A percentile compares a stretch with the other conserved stretches of the same genome.
Evolutionary conservation across 2,113 vertebrate species (phyloP).

Genomic region (Catharus minimus): DNA sequence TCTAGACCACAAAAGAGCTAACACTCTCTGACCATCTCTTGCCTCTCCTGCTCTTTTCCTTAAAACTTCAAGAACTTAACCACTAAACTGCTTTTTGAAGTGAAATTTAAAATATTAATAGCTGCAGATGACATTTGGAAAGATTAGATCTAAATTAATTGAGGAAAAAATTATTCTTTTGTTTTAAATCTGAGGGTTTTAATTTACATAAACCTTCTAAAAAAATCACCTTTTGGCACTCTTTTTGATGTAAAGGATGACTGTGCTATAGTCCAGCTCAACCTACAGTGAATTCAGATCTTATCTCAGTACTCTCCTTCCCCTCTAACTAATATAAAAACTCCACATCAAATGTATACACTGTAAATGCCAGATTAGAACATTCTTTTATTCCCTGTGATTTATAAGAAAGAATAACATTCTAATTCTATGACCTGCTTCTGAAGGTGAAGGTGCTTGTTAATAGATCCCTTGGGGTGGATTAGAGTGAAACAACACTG

Average conservation of each 20-base stretch:
- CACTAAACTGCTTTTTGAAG: not conserved
- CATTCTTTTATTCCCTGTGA: not conserved
- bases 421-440: too few relatives aligned
- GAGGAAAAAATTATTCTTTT: not conserved
- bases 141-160: not conserved
- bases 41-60: not conserved
- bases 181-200: not conserved
- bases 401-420: not conserved
- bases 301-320: not conserved
- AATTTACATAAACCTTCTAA: not conserved
- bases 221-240: not conserved
- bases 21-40: not conserved
- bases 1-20: not conserved
- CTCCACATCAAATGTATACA: not conserved
- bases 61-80: not conserved
- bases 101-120: not conserved
- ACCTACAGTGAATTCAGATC: not conserved
- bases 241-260: not conserved
- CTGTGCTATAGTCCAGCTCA: not conserved
- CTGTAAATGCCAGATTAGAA: not conserved
- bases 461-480: not conserved
- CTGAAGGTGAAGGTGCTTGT: not conserved
- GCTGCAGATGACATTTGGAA: not conserved
- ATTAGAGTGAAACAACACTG: not conserved
- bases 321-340: not conserved